phyloP scores from a whole-genome alignment of 53 echinoderm and acorn worm species.

The Echinometra lucunter region DNA sequence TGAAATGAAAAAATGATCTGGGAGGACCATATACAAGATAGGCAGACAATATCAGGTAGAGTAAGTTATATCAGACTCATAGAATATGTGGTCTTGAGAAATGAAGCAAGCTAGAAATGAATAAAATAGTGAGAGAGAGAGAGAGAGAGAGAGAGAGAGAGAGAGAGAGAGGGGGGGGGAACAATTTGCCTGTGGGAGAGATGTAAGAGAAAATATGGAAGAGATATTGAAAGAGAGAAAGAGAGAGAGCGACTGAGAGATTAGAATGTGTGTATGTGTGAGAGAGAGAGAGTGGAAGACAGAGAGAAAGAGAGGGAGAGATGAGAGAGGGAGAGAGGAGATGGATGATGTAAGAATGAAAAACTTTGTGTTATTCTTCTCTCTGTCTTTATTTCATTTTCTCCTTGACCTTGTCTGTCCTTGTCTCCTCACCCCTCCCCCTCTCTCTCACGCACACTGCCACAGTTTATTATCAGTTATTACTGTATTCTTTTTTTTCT shows the following conservation, averaged over 20 bases:
- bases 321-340: background rate
- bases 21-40: background rate
- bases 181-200: no score
- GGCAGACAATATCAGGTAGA: background rate
- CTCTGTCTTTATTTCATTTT: background rate
- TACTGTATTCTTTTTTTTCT: no score
- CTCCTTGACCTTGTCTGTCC: background rate
- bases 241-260: background rate
- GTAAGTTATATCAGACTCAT: no score
- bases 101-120: background rate
- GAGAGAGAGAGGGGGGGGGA: background rate
- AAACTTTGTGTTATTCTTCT: background rate
- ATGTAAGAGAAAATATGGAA: no score
- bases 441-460: background rate
- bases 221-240: background rate
- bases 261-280: background rate
- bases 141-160: background rate
- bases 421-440: background rate
- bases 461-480: no score
- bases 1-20: no score
- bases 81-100: no score
- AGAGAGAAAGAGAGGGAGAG: background rate
- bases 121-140: background rate
- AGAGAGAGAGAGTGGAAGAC: background rate
- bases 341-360: background rate